Evolutionary conservation across 2,888 invertebrate species (phyloP).

Genomic region (Endomychus coccineus): DNA sequence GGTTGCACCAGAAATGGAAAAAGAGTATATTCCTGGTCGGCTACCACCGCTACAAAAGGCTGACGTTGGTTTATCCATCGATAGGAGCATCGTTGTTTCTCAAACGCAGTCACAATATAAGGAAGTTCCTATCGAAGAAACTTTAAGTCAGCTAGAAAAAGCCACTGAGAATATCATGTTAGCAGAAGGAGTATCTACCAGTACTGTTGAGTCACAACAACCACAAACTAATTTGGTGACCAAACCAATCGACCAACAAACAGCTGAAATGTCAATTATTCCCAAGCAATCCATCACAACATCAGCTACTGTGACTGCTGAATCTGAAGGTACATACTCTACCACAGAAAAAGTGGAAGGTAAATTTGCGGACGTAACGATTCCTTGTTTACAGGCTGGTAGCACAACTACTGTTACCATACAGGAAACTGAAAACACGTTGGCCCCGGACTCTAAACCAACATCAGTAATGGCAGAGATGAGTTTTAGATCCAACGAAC

Average conservation of each 20-base stretch:
- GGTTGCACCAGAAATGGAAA: constrained; percentile 63
- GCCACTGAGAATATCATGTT: constrained; percentile 48
- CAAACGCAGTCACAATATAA: constrained; percentile 57
- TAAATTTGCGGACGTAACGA: constrained; percentile 45
- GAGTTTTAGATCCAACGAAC: constrained; percentile 52
- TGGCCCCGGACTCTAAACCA: constrained; percentile 48
- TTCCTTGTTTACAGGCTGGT: constrained; percentile 53
- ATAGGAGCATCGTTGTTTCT: constrained; percentile 53
- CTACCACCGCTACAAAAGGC: constrained; percentile 57
- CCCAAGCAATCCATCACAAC: constrained; percentile 56
- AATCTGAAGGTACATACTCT: constrained; percentile 52
- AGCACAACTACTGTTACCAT: constrained; percentile 52
- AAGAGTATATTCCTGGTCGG: constrained; percentile 51
- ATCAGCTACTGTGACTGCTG: constrained; percentile 51
- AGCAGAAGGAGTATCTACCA: constrained; percentile 53
- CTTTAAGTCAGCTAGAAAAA: constrained; percentile 41
- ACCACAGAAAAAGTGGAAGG: constrained; percentile 41
- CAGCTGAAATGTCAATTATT: constrained; percentile 53
- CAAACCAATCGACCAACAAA: constrained; percentile 47
- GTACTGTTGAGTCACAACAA: constrained; percentile 56
- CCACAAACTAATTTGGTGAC: constrained; percentile 52
- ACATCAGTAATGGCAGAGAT: constrained; percentile 50
- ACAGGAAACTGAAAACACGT: constrained; percentile 60
- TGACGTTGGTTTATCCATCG: constrained; percentile 50
- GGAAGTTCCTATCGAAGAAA: constrained; percentile 50